phyloP scores from a whole-genome alignment of 1,140 invertebrate genomes.

The Drosophila subpulchrella region DNA sequence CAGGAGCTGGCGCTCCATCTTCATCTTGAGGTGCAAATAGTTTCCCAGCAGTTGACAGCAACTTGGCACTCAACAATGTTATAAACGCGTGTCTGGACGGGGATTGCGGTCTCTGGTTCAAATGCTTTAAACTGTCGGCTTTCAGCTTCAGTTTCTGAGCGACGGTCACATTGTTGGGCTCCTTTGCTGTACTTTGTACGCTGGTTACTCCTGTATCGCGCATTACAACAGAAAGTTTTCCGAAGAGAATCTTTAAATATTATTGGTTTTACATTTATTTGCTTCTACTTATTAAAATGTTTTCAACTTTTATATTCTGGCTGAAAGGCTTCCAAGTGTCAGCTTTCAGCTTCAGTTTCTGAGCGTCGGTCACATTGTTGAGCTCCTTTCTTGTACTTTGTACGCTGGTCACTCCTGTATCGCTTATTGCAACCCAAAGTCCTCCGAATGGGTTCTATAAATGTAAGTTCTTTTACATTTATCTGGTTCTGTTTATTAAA shows the following conservation, averaged over 20 bases:
- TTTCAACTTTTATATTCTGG: neutral
- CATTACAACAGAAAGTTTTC: neutral
- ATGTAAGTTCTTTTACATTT: neutral
- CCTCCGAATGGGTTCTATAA: neutral
- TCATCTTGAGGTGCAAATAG: constrained; percentile 24
- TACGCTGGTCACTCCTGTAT: constrained; percentile 3
- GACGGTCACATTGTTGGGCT: constrained; percentile 11
- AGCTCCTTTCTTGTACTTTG: neutral
- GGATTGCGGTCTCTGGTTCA: neutral
- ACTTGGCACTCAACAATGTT: constrained; percentile 7
- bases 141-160: neutral
- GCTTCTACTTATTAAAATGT: too few relatives aligned
- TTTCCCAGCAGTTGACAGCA: constrained; percentile 24
- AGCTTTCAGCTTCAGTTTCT: neutral
- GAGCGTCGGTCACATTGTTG: constrained; percentile 3
- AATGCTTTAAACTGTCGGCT: neutral
- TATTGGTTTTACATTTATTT: too few relatives aligned
- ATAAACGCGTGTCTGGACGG: neutral
- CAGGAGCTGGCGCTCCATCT: neutral
- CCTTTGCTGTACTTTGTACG: neutral
- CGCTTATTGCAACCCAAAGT: neutral
- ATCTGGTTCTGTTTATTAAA: too few relatives aligned
- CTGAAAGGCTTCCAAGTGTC: neutral
- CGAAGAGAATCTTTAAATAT: neutral
- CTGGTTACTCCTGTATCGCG: neutral